A percentile compares a stretch with the other conserved stretches of the same genome.
These are phyloP conservation scores for Aplidium turbinatum DNA, from an alignment of 23 tunicate genomes.

Conservation along the genomic window DNA sequence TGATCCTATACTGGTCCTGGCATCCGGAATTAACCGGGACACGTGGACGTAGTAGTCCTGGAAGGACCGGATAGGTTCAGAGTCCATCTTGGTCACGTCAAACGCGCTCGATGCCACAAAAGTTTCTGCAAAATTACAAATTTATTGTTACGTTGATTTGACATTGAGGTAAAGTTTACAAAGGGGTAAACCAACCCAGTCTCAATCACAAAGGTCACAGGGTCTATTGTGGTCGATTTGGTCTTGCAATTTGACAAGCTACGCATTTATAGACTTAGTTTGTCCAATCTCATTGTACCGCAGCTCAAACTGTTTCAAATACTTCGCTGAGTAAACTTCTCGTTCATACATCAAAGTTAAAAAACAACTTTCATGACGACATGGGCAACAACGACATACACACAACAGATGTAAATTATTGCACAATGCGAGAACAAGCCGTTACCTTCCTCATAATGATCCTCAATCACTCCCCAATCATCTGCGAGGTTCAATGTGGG, in stretches of 20 bases:
- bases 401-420: neutral
- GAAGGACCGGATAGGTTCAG: constrained; percentile 37
- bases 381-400: neutral
- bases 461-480: constrained; percentile 66
- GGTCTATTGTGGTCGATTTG: too few relatives aligned
- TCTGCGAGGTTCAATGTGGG: neutral
- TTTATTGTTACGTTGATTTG: too few relatives aligned
- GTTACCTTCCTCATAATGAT: constrained; percentile 67
- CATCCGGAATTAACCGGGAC: constrained; percentile 50
- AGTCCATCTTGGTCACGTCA: constrained; percentile 25
- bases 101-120: constrained; percentile 38
- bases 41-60: constrained; percentile 56
- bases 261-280: constrained; percentile 1
- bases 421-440: neutral
- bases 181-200: neutral
- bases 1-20: too few relatives aligned
- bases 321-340: too few relatives aligned
- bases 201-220: too few relatives aligned
- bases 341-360: too few relatives aligned
- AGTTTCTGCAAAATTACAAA: constrained; percentile 46
- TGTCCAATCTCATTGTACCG: too few relatives aligned
- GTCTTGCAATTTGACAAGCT: too few relatives aligned
- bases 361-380: too few relatives aligned
- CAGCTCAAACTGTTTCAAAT: too few relatives aligned
- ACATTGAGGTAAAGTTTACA: neutral